Evolutionary conservation across 2,888 invertebrate genomes (phyloP), one percentile per base, ranked within the genome.

Genomic region (Patella caerulea): DNA sequence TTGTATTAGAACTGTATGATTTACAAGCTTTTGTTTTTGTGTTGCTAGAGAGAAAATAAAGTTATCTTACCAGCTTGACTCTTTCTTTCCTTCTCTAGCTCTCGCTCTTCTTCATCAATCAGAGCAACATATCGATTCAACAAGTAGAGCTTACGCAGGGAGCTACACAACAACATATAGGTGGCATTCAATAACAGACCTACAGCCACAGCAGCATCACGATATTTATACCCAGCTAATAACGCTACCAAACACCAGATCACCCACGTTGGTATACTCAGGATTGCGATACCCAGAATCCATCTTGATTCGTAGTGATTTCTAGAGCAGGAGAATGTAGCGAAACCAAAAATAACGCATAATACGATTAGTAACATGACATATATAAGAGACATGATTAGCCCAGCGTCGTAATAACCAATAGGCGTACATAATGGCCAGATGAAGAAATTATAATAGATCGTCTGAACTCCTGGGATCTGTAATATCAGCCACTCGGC

Each of bases 401-500:
- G 86, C 9, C 91, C 91, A 73, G 89, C 88, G 80, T 92, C 91
- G 79, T 91, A 91, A 76, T 88, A 88, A 72, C 88, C 88, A 34
- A 87, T 85, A 2, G 92, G 91, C 14, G 88, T 85, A 84, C 92
- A 92, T 12, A 90, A 81, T 2, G 88, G 88, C 88, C 88, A 89
- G 72, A 85, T 80, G 74, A 82, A 83, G 55, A 85, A 84, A 74
- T 87, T 86, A 79, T 88, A 89, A 34, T 87, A 82, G 17, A 89
- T 85, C n/a, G 83, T 79, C 34, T 77, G 81, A 70, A 84, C 77
- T 0, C 74, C 81, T 0, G 92, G 91, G 0, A 89, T 88, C 70
- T 88, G 88, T 5, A 93, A 84, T 69, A 92, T 89, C 24, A 93
- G 86, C 92, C 93, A 92, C 70, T 92, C 92, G 3, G 90, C 87